These are phyloP conservation scores for Pasiphila rectangulata DNA, from an alignment of 2,888 invertebrate genomes.

Conservation along the genomic window DNA sequence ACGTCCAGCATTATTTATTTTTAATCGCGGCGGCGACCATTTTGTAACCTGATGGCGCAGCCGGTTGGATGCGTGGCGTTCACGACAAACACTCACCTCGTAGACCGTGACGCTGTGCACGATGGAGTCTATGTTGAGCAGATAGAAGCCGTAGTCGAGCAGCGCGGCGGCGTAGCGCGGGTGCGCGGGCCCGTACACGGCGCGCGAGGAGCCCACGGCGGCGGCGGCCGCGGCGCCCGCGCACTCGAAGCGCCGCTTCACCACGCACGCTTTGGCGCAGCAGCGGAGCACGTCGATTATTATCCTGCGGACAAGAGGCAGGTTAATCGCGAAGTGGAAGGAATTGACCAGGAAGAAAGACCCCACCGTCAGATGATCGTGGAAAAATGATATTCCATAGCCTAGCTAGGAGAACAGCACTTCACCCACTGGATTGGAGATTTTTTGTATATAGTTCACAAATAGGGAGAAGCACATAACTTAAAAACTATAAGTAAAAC, in stretches of 20 bases:
- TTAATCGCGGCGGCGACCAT: too few species aligned
- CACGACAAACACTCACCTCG: constrained; percentile 75
- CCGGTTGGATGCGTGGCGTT: too few species aligned
- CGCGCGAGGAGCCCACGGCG: constrained; percentile 86
- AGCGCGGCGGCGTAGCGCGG: constrained; percentile 92
- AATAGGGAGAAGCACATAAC: too few species aligned
- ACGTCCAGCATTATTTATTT: too few species aligned
- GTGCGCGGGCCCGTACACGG: constrained; percentile 84
- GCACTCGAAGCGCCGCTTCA: constrained; percentile 90
- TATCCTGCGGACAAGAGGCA: constrained; percentile 65
- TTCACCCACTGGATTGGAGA: too few species aligned
- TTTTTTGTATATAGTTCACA: too few species aligned
- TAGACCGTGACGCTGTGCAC: constrained; percentile 92
- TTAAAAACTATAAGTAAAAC: too few species aligned
- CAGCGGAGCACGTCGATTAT: constrained; percentile 91
- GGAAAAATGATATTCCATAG: too few species aligned
- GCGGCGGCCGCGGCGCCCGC: constrained; percentile 92
- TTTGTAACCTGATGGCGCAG: too few species aligned
- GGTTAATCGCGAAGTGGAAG: background rate
- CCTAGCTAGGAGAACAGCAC: too few species aligned
- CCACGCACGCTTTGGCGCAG: constrained; percentile 93
- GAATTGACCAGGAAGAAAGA: too few species aligned
- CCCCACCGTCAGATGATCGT: too few species aligned
- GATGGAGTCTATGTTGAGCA: constrained; percentile 93
- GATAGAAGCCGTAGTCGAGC: constrained; percentile 93